Percentiles rank a stretch among this genome's conserved stretches.
Evolutionary conservation across 2,888 invertebrate species (phyloP).

Genomic region (Cryptocephalus primarius): DNA sequence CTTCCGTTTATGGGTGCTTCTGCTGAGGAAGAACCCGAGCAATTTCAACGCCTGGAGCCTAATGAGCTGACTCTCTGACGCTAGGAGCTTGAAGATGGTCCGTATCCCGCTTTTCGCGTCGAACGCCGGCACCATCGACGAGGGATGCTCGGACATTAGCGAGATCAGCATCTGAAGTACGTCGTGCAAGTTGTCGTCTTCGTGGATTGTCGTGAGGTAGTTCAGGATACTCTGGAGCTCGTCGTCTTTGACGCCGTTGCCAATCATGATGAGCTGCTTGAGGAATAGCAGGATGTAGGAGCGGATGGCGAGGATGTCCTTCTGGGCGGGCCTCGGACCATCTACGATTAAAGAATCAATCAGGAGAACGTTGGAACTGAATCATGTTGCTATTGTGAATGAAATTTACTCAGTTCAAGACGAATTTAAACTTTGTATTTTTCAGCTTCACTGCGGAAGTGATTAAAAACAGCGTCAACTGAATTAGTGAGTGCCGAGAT

Average conservation of each 20-base stretch:
- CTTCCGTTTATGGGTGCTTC: slow-evolving; percentile 97
- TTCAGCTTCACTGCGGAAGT: too few species aligned
- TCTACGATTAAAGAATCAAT: slow-evolving; percentile 46
- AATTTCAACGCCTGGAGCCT: slow-evolving; percentile 92
- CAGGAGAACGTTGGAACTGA: too few species aligned
- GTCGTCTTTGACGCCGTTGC: slow-evolving; percentile 95
- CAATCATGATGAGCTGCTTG: slow-evolving; percentile 93
- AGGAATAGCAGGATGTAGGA: slow-evolving; percentile 91
- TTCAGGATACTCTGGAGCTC: slow-evolving; percentile 97
- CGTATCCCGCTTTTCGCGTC: slow-evolving; percentile 95
- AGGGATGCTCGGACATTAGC: slow-evolving; percentile 96
- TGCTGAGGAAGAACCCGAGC: slow-evolving; percentile 92
- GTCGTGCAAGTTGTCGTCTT: slow-evolving; percentile 98
- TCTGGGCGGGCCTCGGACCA: slow-evolving; percentile 87
- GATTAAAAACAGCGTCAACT: too few species aligned
- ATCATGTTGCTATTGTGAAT: too few species aligned
- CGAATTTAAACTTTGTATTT: too few species aligned
- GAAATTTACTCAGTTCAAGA: too few species aligned
- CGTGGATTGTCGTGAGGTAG: slow-evolving; percentile 94
- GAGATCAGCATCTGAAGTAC: slow-evolving; percentile 95
- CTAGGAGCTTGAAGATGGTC: slow-evolving; percentile 92
- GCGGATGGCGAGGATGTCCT: slow-evolving; percentile 88
- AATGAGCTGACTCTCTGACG: slow-evolving; percentile 92
- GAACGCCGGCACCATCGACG: slow-evolving; percentile 98
- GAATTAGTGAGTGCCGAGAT: too few species aligned